A percentile compares a stretch with the other conserved stretches of the same genome.
Evolutionary conservation across 2,888 invertebrate genomes (phyloP).

Genomic region (Mesochorus sp.): DNA sequence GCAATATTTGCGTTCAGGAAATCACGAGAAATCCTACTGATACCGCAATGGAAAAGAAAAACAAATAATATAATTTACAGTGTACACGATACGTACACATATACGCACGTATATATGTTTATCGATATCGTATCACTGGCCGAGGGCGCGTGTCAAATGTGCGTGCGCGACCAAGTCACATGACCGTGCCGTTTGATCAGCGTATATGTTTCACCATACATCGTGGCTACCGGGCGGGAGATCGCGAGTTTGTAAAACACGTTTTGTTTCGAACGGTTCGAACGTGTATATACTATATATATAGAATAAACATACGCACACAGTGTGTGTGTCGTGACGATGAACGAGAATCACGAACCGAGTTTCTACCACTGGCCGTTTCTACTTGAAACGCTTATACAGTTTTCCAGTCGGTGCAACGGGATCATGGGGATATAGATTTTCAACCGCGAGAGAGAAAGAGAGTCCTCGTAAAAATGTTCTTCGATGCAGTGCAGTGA

Average conservation of each 20-base stretch:
- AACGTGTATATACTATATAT: not conserved
- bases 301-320: not conserved
- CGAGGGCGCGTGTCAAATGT: constrained; percentile 35
- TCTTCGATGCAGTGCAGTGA: not conserved
- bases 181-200: constrained; percentile 38
- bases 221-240: constrained; percentile 2
- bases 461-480: constrained; percentile 3
- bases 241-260: constrained; percentile 47
- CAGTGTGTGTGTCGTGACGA: constrained; percentile 24
- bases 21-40: constrained; percentile 10
- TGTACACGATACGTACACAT: not conserved
- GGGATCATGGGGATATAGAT: constrained; percentile 53
- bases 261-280: constrained; percentile 46
- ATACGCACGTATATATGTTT: not conserved
- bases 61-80: not conserved
- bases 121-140: constrained; percentile 15
- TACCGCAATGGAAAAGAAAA: not conserved
- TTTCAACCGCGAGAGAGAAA: constrained; percentile 26
- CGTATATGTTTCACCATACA: constrained; percentile 32
- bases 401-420: constrained; percentile 54
- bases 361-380: constrained; percentile 26
- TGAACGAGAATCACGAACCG: constrained; percentile 45
- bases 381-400: constrained; percentile 20
- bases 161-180: constrained; percentile 30
- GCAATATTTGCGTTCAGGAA: constrained; percentile 38